Evolutionary conservation across 2,113 vertebrate genomes (phyloP), one percentile per base, ranked within the genome.

Genomic region (Thryonomys swinderianus): DNA sequence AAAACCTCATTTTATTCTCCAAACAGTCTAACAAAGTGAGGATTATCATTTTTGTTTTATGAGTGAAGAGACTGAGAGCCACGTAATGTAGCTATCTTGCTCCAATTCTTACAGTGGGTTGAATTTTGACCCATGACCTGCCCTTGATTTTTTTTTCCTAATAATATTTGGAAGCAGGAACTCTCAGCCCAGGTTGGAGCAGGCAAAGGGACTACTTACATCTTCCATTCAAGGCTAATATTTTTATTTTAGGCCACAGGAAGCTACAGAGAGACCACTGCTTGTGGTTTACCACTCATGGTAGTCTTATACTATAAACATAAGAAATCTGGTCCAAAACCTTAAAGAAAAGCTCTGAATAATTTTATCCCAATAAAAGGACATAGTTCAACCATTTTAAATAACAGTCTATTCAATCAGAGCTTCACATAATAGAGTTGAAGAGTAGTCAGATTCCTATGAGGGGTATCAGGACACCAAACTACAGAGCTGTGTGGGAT

Each of bases 161-260:
- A 34, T 48, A n/a, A 57, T 62, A 79, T 78, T 73, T 62, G 5
- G 13, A 71, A 78, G 34, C 48, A 94, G 13, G 25, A 89, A 67
- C 6, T 79, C 27, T 14, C 23, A 76, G 45, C 42, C 78, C 5
- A 90, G n/a, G 5, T 34, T 73, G 18, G 2, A 93, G 40, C 4
- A 87, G 45, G 7, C 21, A 92, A 96, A 87, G 34, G 34, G 18
- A 61, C 55, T 40, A 81, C 8, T 21, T 82, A 16, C 17, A 89
- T 32, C 13, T 45, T 88, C 23, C 40, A 61, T 25, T 62, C 86
- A 59, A 80, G 55, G 79, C 17, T 14, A 66, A 93, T 51, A 45
- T 27, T 85, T 42, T 94, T 27, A 87, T 83, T 93, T 90, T 90
- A 96, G 76, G 48, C 45, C 89, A 80, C 32, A 94, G 62, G 91